A percentile compares a stretch with the other conserved stretches of the same genome.
Evolutionary conservation across 1,140 invertebrate species (phyloP).

Genomic region (Calephelis nemesis): DNA sequence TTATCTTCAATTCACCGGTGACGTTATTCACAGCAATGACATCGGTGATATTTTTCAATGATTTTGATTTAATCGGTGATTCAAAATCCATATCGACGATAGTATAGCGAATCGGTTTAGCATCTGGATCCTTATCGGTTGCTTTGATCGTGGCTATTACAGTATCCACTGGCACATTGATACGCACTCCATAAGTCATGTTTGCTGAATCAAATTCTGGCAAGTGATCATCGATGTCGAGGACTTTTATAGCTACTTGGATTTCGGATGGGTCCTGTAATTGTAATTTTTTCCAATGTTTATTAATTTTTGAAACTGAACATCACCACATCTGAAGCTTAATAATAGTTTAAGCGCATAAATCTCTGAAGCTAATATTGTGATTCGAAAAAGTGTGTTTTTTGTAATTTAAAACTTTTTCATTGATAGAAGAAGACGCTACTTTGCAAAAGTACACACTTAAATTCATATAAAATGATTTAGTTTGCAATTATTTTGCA

Average conservation of each 20-base stretch:
- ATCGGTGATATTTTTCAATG: constrained; percentile 73
- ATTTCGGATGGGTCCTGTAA: constrained; percentile 85
- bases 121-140: constrained; percentile 83
- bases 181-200: constrained; percentile 85
- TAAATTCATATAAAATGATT: too few species aligned
- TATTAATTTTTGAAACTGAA: not conserved
- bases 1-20: constrained; percentile 85
- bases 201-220: constrained; percentile 84
- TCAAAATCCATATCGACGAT: constrained; percentile 84
- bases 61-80: constrained; percentile 81
- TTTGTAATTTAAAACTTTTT: too few species aligned
- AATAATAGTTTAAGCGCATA: too few species aligned
- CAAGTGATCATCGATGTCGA: constrained; percentile 88
- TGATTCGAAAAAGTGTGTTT: too few species aligned
- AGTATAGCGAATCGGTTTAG: constrained; percentile 82
- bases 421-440: too few species aligned
- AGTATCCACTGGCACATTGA: constrained; percentile 88
- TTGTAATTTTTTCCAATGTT: not conserved
- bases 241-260: constrained; percentile 82
- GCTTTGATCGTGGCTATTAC: constrained; percentile 84
- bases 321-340: too few species aligned
- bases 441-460: too few species aligned
- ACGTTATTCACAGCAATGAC: constrained; percentile 81
- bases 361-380: too few species aligned
- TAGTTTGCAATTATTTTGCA: too few species aligned